Percentiles rank a stretch among this genome's conserved stretches.
These are phyloP conservation scores for Oegoconia quadripuncta DNA, from an alignment of 2,888 invertebrate genomes.

Conservation along the genomic window DNA sequence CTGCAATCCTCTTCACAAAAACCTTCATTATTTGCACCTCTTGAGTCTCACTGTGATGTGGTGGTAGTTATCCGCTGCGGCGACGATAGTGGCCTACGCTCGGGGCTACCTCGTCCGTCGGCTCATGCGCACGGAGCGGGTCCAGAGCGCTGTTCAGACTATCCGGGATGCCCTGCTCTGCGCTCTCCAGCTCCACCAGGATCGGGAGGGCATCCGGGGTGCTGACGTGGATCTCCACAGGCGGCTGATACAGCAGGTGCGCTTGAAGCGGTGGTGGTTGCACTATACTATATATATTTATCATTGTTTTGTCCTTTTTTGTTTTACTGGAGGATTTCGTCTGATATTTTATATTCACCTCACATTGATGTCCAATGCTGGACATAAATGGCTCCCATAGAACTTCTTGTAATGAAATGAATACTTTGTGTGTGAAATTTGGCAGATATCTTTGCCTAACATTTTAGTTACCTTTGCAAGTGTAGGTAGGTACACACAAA, in stretches of 20 bases:
- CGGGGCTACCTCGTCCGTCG: conserved; percentile 91
- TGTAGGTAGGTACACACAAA: no score
- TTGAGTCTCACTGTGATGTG: conserved; percentile 47
- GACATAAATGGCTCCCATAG: no score
- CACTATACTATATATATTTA: background rate
- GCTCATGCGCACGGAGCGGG: conserved; percentile 88
- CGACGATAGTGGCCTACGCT: conserved; percentile 82
- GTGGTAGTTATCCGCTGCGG: conserved; percentile 78
- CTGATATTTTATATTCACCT: no score
- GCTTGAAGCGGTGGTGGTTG: conserved; percentile 10
- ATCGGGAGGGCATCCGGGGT: conserved; percentile 77
- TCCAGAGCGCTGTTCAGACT: conserved; percentile 88
- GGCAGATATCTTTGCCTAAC: no score
- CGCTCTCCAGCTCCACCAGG: conserved; percentile 86
- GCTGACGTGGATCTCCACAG: conserved; percentile 86
- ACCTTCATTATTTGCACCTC: background rate
- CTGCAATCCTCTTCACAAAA: background rate
- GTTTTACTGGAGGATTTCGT: no score
- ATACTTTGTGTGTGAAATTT: no score
- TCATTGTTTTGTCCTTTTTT: no score
- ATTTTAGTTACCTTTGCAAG: no score
- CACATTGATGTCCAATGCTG: no score
- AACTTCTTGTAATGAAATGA: no score
- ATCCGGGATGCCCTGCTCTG: conserved; percentile 88
- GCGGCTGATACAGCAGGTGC: conserved; percentile 85